These are phyloP conservation scores for Phyllostomus discolor DNA, from an alignment of 2,113 vertebrate species.

Conservation along the genomic window DNA sequence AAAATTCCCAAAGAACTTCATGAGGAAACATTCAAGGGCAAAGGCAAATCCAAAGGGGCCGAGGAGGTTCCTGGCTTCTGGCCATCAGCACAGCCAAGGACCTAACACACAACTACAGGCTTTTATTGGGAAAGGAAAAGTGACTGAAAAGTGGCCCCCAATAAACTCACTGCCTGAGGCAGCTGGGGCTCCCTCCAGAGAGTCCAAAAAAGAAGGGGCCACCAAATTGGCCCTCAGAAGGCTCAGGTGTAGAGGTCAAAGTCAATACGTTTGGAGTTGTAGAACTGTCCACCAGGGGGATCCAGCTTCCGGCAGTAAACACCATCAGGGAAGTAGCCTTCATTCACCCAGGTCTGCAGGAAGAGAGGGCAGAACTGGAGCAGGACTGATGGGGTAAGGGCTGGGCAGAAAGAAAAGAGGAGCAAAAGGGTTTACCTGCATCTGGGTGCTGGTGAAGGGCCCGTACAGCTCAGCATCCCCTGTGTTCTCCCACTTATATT, in stretches of 20 bases:
- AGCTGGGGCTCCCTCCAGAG: neutral
- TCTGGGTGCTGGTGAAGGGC: slow-evolving; percentile 92
- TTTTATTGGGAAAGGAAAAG: slow-evolving; percentile 64
- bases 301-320: slow-evolving; percentile 90
- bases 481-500: slow-evolving; percentile 90
- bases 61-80: neutral
- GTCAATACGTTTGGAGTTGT: slow-evolving; percentile 91
- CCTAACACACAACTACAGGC: slow-evolving; percentile 40
- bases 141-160: slow-evolving; percentile 2
- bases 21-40: neutral
- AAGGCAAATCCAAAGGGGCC: neutral
- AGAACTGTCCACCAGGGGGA: slow-evolving; percentile 87
- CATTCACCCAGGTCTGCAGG: slow-evolving; percentile 89
- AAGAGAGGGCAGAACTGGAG: neutral
- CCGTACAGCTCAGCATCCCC: slow-evolving; percentile 88
- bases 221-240: neutral
- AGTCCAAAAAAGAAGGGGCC: slow-evolving; percentile 38
- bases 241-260: slow-evolving; percentile 91
- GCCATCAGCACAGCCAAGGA: slow-evolving; percentile 39
- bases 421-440: slow-evolving; percentile 84
- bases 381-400: rapidly evolving
- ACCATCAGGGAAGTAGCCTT: slow-evolving; percentile 90
- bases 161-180: slow-evolving; percentile 1
- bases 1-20: neutral
- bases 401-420: neutral